Evolutionary conservation across 2,888 invertebrate genomes (phyloP).

Genomic region (Aspidiotus destructor): DNA sequence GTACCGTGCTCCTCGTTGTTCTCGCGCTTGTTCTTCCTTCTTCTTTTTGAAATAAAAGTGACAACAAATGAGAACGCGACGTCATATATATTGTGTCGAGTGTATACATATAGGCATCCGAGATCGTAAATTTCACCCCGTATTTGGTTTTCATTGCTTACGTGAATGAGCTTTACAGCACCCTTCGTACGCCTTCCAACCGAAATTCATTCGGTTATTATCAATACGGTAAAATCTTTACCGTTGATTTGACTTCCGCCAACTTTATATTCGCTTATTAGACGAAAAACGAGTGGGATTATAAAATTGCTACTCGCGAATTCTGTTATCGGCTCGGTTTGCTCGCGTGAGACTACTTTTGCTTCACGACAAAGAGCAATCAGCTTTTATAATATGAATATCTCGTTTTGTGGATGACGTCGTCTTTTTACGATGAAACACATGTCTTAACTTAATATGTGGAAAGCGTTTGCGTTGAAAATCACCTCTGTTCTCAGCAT

Average conservation of each 20-base stretch:
- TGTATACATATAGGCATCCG: neutral
- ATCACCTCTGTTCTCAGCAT: no score
- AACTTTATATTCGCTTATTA: constrained; percentile 28
- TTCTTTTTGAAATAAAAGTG: no score
- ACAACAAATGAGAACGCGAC: no score
- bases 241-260: constrained; percentile 24
- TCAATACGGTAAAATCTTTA: constrained; percentile 29
- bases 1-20: neutral
- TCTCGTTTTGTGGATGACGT: neutral
- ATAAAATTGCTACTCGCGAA: constrained; percentile 22
- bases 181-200: no score
- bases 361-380: neutral
- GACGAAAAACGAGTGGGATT: constrained; percentile 14
- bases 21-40: no score
- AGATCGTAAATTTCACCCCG: neutral
- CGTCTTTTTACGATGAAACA: no score
- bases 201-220: constrained; percentile 26
- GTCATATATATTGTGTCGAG: neutral
- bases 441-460: no score
- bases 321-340: constrained; percentile 10
- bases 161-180: constrained; percentile 10
- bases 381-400: neutral
- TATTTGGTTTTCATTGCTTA: neutral
- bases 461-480: no score
- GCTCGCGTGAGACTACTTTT: constrained; percentile 3